Percentiles rank a stretch among this genome's conserved stretches.
Evolutionary conservation across 2,113 vertebrate genomes (phyloP).

Genomic region (Xiphophorus couchianus): DNA sequence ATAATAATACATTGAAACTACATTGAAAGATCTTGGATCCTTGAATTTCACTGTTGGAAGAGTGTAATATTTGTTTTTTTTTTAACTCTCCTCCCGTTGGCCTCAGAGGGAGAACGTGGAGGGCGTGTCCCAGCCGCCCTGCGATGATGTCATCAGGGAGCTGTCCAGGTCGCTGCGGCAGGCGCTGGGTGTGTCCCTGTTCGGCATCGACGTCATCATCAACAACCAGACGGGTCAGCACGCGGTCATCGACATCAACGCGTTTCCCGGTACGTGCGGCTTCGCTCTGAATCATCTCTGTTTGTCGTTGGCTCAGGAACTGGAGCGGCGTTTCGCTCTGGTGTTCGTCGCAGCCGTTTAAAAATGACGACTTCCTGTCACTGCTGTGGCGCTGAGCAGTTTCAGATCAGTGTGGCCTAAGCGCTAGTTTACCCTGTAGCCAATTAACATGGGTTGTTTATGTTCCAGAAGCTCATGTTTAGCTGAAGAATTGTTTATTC

Average conservation of each 20-base stretch:
- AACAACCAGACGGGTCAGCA: constrained; percentile 98
- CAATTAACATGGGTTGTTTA: no score
- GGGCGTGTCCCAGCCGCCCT: constrained; percentile 91
- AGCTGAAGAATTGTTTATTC: no score
- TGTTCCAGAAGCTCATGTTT: no score
- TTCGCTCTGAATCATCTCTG: background rate
- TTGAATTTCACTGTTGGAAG: no score
- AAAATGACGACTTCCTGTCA: background rate
- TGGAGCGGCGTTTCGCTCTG: background rate
- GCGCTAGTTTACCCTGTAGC: background rate
- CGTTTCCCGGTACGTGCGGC: constrained; percentile 89
- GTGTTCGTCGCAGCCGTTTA: background rate
- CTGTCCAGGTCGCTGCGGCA: constrained; percentile 89
- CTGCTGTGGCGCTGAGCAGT: background rate
- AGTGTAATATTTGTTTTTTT: background rate
- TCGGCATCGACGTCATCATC: constrained; percentile 97
- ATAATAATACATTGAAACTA: no score
- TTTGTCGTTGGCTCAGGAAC: background rate
- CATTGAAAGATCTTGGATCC: no score
- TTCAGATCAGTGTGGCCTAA: background rate
- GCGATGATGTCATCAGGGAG: constrained; percentile 92
- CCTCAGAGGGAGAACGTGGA: constrained; percentile 93
- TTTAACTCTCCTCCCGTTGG: background rate
- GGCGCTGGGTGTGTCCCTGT: constrained; percentile 92
- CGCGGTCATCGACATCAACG: constrained; percentile 96